phyloP scores from a whole-genome alignment of 2,797 vertebrate species.

The Xiphorhynchus erythropygius region DNA sequence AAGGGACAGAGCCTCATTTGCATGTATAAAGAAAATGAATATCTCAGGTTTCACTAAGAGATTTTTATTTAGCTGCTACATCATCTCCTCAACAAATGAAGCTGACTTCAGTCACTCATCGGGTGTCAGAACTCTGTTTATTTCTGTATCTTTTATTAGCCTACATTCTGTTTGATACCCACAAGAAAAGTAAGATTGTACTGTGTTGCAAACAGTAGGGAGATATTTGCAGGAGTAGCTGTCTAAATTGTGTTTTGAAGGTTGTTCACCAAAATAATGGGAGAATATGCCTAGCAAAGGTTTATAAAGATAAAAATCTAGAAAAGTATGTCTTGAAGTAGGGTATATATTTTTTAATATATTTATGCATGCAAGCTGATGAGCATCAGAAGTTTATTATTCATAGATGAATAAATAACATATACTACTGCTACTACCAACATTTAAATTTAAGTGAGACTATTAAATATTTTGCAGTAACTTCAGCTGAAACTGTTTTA shows the following conservation, averaged over 20 bases:
- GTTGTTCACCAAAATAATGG: background rate
- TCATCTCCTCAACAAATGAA: background rate
- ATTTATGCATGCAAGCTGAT: background rate
- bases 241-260: background rate
- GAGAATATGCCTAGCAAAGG: background rate
- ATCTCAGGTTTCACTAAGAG: background rate
- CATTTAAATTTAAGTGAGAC: background rate
- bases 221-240: background rate
- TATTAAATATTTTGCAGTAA: background rate
- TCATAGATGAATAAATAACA: background rate
- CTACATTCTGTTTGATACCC: background rate
- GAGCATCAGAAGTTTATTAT: background rate
- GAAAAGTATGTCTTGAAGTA: background rate
- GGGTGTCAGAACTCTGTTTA: background rate
- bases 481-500: background rate
- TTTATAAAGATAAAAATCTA: background rate
- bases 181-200: background rate
- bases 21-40: background rate
- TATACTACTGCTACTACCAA: background rate
- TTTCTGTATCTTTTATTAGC: background rate
- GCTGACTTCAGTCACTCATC: background rate
- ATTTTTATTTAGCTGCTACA: constrained; percentile 20
- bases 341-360: background rate
- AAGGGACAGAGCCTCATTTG: background rate
- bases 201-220: background rate